Conservation (phyloP, 2,797 vertebrate genomes). For the Lates japonicus region DNA sequence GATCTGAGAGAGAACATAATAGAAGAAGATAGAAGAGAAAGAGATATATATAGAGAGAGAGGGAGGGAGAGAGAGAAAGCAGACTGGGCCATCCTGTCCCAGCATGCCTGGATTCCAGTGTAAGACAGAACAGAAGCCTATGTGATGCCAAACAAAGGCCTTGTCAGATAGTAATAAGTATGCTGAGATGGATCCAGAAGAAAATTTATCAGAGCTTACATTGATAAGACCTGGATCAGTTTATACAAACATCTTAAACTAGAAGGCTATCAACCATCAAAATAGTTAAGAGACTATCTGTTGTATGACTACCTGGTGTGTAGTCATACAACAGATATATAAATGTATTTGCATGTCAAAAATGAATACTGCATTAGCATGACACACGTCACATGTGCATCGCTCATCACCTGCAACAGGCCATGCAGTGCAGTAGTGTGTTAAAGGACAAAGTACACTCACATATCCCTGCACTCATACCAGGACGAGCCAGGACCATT, state of each 20-base stretch:
- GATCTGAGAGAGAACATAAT: constrained; percentile 1
- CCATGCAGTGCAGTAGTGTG: constrained; percentile 18
- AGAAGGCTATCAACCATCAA: background rate
- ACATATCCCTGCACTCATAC: constrained; percentile 35
- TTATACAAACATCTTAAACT: constrained; percentile 15
- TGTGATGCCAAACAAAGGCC: constrained; percentile 71
- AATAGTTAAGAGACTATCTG: background rate
- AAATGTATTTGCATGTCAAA: constrained; percentile 29
- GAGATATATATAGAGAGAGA: background rate
- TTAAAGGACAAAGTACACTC: constrained; percentile 40
- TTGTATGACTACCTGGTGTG: background rate
- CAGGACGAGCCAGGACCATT: constrained; percentile 64
- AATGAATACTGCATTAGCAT: background rate
- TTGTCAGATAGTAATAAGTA: constrained; percentile 57
- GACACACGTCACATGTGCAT: constrained; percentile 21
- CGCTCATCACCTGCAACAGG: constrained; percentile 28
- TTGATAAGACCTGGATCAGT: constrained; percentile 1
- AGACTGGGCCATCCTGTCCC: constrained; percentile 53
- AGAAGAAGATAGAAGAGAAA: background rate
- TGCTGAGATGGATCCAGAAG: constrained; percentile 37
- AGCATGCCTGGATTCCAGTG: constrained; percentile 76
- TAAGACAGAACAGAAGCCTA: constrained; percentile 61
- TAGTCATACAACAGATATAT: background rate
- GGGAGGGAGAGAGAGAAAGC: constrained; percentile 8
- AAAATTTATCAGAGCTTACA: constrained; percentile 34